Conservation (phyloP, 2,888 invertebrate species). For the Andrena fulva region DNA sequence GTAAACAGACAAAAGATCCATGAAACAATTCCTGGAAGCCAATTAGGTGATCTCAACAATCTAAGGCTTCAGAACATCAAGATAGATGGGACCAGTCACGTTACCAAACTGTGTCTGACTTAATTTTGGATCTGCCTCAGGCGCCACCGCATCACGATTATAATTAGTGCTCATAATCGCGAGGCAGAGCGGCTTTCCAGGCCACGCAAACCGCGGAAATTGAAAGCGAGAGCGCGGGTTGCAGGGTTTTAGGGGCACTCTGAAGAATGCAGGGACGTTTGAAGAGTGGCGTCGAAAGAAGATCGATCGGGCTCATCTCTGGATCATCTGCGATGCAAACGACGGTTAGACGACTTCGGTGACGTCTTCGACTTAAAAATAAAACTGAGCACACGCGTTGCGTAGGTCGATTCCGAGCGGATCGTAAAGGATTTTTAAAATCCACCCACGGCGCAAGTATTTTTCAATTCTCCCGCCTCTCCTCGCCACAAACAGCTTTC, state of each 20-base stretch:
- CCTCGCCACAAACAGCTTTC: background rate
- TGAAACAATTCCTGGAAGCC: no score
- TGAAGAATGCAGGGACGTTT: background rate
- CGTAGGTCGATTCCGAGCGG: constrained; percentile 4
- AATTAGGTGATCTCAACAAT: no score
- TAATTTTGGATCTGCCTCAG: constrained; percentile 1
- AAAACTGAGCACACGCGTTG: constrained; percentile 29
- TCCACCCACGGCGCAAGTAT: constrained; percentile 28
- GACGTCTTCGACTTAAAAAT: constrained; percentile 38
- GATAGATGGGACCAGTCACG: no score
- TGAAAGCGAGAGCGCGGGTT: background rate
- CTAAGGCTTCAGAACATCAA: no score
- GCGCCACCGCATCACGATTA: background rate
- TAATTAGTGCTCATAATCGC: constrained; percentile 6
- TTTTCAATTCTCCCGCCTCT: background rate
- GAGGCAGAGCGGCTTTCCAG: background rate
- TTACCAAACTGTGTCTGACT: background rate
- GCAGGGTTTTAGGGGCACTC: background rate
- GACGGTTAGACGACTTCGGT: constrained; percentile 20
- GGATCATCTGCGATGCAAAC: constrained; percentile 16
- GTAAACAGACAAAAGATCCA: no score
- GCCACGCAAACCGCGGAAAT: background rate
- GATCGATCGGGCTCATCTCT: background rate
- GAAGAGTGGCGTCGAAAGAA: background rate
- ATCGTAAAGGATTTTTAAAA: constrained; percentile 15